These are phyloP conservation scores for Limenitis camilla DNA, from an alignment of 2,888 invertebrate genomes.

Conservation along the genomic window DNA sequence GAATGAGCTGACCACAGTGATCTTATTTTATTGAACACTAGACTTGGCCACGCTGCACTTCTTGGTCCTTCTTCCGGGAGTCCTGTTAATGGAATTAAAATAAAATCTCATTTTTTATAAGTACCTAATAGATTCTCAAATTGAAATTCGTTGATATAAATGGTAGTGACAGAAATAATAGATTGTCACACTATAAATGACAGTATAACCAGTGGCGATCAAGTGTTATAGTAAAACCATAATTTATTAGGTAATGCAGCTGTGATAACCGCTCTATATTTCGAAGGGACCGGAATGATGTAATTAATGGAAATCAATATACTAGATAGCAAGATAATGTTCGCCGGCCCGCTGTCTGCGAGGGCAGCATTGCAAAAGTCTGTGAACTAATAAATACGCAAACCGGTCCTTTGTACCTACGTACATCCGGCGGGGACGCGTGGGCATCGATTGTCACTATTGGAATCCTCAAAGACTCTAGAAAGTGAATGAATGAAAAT, in stretches of 20 bases:
- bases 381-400: slow-evolving; percentile 40
- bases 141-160: slow-evolving; percentile 8
- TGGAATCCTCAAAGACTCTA: slow-evolving; percentile 35
- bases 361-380: slow-evolving; percentile 61
- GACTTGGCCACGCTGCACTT: slow-evolving; percentile 79
- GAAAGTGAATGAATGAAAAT: slow-evolving; percentile 55
- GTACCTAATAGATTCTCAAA: background rate
- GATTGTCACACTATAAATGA: slow-evolving; percentile 38
- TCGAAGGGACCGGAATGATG: slow-evolving; percentile 54
- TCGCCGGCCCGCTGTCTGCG: slow-evolving; percentile 65
- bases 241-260: slow-evolving; percentile 61
- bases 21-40: slow-evolving; percentile 91
- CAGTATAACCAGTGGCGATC: slow-evolving; percentile 39
- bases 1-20: slow-evolving; percentile 89
- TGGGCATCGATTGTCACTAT: slow-evolving; percentile 62
- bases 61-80: slow-evolving; percentile 66
- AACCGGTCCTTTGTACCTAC: slow-evolving; percentile 67
- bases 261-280: slow-evolving; percentile 49
- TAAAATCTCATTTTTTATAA: slow-evolving; percentile 7
- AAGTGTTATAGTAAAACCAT: slow-evolving; percentile 53
- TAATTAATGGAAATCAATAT: slow-evolving; percentile 69
- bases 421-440: slow-evolving; percentile 67
- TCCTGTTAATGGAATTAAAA: slow-evolving; percentile 46
- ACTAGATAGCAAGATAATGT: slow-evolving; percentile 60
- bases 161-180: slow-evolving; percentile 20